Evolutionary conservation across 1,140 invertebrate genomes (phyloP).

Genomic region (Steinernema khuongi): DNA sequence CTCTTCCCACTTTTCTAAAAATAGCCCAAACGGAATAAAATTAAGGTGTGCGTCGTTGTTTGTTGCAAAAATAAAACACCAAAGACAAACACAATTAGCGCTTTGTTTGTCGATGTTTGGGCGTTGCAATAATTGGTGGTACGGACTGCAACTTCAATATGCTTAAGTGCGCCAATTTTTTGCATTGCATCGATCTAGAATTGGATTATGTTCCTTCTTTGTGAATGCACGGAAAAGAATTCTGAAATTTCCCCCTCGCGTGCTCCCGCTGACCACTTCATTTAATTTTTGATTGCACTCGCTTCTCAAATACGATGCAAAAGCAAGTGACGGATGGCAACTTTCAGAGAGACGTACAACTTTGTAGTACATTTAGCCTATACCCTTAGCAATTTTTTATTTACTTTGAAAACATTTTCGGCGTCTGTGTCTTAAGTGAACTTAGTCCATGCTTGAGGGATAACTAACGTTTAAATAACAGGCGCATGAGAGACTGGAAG

Average conservation of each 20-base stretch:
- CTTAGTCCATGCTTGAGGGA: too few relatives aligned
- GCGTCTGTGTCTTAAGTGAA: too few relatives aligned
- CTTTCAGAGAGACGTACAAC: not conserved
- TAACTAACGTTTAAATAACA: too few relatives aligned
- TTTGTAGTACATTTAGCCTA: too few relatives aligned
- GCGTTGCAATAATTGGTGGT: not conserved
- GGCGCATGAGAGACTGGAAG: too few relatives aligned
- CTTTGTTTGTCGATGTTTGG: not conserved
- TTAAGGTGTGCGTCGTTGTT: too few relatives aligned
- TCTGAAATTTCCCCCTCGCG: not conserved
- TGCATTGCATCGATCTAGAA: not conserved
- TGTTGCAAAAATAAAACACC: too few relatives aligned
- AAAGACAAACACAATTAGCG: too few relatives aligned
- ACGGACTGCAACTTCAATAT: not conserved
- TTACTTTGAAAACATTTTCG: too few relatives aligned
- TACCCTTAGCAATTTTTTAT: too few relatives aligned
- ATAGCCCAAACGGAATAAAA: too few relatives aligned
- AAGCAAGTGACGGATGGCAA: not conserved
- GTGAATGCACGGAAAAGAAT: not conserved
- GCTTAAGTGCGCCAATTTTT: slow-evolving; percentile 5
- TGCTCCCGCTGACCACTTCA: slow-evolving; percentile 6
- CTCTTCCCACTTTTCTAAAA: too few relatives aligned
- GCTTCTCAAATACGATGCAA: not conserved
- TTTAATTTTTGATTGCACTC: slow-evolving; percentile 4
- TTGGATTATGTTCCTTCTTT: slow-evolving; percentile 1